Evolutionary conservation across 2,888 invertebrate species (phyloP), one percentile per base, ranked within the genome.

Genomic region (Dolichopus griseipennis): DNA sequence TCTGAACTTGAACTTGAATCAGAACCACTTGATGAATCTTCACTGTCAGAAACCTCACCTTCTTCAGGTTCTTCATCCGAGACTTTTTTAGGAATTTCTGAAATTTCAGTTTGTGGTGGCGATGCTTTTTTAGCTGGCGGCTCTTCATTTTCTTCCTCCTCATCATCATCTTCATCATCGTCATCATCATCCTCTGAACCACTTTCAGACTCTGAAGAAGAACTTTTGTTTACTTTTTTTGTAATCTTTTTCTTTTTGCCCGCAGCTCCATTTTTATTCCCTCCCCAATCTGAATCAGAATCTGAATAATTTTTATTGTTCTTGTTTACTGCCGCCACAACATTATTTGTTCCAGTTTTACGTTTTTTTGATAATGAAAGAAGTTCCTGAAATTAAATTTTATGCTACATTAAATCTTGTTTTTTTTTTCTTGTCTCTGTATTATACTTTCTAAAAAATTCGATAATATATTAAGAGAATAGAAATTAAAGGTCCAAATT

Each of bases 31-130:
- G 72, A 75, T 65, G 75, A 74, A 61, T 74, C 70, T 82, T 86
- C 76, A 9, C 85, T 86, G 75, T 89, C 89, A 12, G 88, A 92
- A 0, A 95, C 94, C 82, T 95, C 95, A 37, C 90, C 93, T 85
- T 93, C 93, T 80, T 93, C 93, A 0, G 90, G 90, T 75, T 93
- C 93, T 67, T 90, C 90, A n/a, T 84, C 85, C 75, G 22, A 77
- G 1, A 65, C 66, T 66, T 68, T 69, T 33, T 69, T 22, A 52
- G 69, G 66, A 68, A 79, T 79, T 0, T 73, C 79, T 0, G 21
- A 20, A 27, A 21, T 79, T 81, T 0, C 78, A 80, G 0, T 43
- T 3, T 67, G 68, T 8, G 68, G 64, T 0, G 83, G 81, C 63
- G 67, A 37, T 52, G 41, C 34, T 65, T 69, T 70, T 27, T 67